Evolutionary conservation across 2,797 vertebrate genomes (phyloP).

Genomic region (Paramormyrops hopkinsi): DNA sequence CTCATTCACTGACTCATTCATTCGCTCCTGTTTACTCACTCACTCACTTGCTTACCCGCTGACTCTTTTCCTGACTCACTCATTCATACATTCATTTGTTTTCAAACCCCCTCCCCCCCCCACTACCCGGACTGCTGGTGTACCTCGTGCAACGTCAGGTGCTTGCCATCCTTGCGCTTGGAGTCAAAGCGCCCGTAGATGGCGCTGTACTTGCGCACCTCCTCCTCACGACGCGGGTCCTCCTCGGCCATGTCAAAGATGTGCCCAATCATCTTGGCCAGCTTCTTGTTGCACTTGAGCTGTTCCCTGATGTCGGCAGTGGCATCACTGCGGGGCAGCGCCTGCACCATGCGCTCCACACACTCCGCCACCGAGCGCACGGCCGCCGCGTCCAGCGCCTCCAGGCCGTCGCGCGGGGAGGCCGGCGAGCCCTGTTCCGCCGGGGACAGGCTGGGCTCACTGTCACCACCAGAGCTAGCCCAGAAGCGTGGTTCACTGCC

Average conservation of each 20-base stretch:
- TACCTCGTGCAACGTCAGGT: constrained; percentile 95
- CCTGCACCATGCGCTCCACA: constrained; percentile 82
- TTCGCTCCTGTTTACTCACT: background rate
- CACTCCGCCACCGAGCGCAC: constrained; percentile 88
- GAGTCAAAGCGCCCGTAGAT: constrained; percentile 98
- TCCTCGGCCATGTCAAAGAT: constrained; percentile 91
- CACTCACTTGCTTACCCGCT: background rate
- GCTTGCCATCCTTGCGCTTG: constrained; percentile 92
- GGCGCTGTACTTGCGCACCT: constrained; percentile 95
- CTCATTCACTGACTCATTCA: background rate
- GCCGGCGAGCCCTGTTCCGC: constrained; percentile 86
- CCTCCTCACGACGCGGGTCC: constrained; percentile 85
- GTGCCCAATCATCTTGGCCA: constrained; percentile 95
- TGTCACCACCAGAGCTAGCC: constrained; percentile 84
- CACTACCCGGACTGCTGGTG: background rate
- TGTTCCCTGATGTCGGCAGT: constrained; percentile 79
- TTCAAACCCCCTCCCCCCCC: background rate
- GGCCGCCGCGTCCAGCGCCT: constrained; percentile 79
- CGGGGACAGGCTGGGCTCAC: constrained; percentile 88
- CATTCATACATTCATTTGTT: background rate
- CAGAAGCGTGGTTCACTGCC: constrained; percentile 72
- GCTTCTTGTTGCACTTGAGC: constrained; percentile 89
- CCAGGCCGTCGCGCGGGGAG: constrained; percentile 82
- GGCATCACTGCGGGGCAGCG: constrained; percentile 72
- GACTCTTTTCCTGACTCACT: background rate